These are phyloP conservation scores for Xenopus tropicalis DNA, from an alignment of 2,113 vertebrate species.

Conservation along the genomic window UCB_Xtro_10.0 CM004447.2:47851001-47851500, in stretches of 20 bases:
- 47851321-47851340: slow-evolving; percentile 9
- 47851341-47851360: slow-evolving; percentile 28
- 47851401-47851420: slow-evolving; percentile 28
- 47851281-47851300: slow-evolving; percentile 10
- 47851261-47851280: slow-evolving; percentile 11
- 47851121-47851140: too few species aligned
- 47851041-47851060: too few species aligned
- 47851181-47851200: not conserved
- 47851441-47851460: slow-evolving; percentile 30
- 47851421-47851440: slow-evolving; percentile 43
- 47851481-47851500: slow-evolving; percentile 32
- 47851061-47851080: too few species aligned
- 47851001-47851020: too few species aligned
- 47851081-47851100: too few species aligned
- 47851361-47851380: slow-evolving; percentile 18
- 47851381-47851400: slow-evolving; percentile 4
- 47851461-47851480: slow-evolving; percentile 36
- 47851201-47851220: not conserved
- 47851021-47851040: too few species aligned
- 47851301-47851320: slow-evolving; percentile 5
- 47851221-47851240: not conserved
- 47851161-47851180: too few species aligned
- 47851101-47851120: too few species aligned
- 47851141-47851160: too few species aligned
- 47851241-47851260: slow-evolving; percentile 2